Evolutionary conservation across 1,140 invertebrate genomes (phyloP).

Genomic region (Coelopa frigida): DNA sequence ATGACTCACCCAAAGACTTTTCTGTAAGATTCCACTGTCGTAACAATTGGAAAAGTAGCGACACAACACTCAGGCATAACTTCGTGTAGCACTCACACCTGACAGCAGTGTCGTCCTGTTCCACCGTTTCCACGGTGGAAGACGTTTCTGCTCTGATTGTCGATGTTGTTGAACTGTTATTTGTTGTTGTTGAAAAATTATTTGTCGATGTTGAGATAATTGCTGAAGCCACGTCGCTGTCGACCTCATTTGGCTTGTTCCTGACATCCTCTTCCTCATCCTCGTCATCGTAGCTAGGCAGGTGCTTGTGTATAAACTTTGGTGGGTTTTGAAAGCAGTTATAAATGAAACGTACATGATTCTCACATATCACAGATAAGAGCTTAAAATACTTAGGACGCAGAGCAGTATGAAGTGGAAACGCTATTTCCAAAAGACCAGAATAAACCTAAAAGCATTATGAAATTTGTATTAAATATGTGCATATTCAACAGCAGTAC

Average conservation of each 20-base stretch:
- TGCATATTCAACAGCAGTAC: slow-evolving; percentile 3
- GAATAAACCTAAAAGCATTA: slow-evolving; percentile 20
- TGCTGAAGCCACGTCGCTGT: no score
- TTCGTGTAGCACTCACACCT: slow-evolving; percentile 36
- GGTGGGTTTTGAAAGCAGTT: slow-evolving; percentile 30
- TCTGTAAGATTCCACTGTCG: slow-evolving; percentile 31
- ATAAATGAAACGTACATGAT: slow-evolving; percentile 34
- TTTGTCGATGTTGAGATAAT: neutral
- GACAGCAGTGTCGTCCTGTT: neutral
- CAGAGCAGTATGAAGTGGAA: slow-evolving; percentile 21
- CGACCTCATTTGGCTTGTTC: neutral
- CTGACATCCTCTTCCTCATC: slow-evolving; percentile 9
- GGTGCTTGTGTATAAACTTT: slow-evolving; percentile 18
- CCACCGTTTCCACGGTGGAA: neutral
- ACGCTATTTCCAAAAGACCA: slow-evolving; percentile 29
- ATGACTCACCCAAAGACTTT: slow-evolving; percentile 18
- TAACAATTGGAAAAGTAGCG: slow-evolving; percentile 31
- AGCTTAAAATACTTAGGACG: slow-evolving; percentile 22
- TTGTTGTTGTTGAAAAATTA: neutral
- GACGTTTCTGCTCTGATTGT: neutral
- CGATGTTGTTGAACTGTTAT: no score
- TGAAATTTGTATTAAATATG: neutral
- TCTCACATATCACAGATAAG: slow-evolving; percentile 21
- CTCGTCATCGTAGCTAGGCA: slow-evolving; percentile 23
- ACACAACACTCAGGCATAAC: slow-evolving; percentile 35